These are phyloP conservation scores for Spea bombifrons DNA, from an alignment of 2,113 vertebrate species.

Conservation along the genomic window DNA sequence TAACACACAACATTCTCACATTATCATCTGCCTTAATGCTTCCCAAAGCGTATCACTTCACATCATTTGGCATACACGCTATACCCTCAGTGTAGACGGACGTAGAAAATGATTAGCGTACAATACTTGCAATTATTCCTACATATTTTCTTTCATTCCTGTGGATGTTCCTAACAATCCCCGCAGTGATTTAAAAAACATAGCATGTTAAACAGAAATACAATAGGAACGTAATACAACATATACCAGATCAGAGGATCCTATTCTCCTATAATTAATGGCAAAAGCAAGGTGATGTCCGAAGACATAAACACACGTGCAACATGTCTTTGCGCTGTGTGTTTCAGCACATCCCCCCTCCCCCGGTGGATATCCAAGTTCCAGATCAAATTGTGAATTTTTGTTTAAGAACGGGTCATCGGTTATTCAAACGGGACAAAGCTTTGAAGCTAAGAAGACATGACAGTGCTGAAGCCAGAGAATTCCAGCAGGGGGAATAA, in stretches of 20 bases:
- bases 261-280: conserved; percentile 19
- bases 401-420: neutral
- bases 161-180: conserved; percentile 19
- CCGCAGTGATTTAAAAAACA: neutral
- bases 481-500: neutral
- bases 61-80: conserved; percentile 15
- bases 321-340: neutral
- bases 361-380: neutral
- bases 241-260: neutral
- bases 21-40: conserved; percentile 25
- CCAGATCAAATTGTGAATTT: neutral
- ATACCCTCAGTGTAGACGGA: neutral
- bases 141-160: neutral
- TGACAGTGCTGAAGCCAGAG: neutral
- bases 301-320: neutral
- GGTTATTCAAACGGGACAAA: neutral
- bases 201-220: neutral
- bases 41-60: conserved; percentile 7
- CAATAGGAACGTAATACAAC: neutral
- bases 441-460: neutral
- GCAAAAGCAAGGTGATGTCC: conserved; percentile 4
- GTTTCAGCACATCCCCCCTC: neutral
- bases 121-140: neutral
- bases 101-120: conserved; percentile 2
- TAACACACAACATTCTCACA: conserved; percentile 15